Evolutionary conservation across 2,797 vertebrate species (phyloP).

Genomic region (Melanotaenia pygmaea): DNA sequence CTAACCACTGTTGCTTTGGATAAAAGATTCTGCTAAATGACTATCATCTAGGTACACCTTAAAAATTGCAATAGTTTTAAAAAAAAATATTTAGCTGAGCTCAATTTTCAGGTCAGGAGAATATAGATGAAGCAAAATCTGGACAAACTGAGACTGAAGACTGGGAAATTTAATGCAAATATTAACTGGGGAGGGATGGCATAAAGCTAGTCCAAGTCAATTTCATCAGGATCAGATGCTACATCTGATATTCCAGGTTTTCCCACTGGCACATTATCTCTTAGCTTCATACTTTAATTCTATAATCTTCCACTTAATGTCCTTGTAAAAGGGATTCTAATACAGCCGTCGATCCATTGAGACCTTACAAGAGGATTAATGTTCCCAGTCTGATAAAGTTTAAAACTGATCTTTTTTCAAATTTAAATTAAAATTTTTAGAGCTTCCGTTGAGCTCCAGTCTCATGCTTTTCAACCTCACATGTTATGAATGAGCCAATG

Average conservation of each 20-base stretch:
- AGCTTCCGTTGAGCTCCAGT: background rate
- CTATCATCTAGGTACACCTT: background rate
- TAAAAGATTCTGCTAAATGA: too few species aligned
- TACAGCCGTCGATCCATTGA: background rate
- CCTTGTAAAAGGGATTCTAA: background rate
- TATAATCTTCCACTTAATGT: background rate
- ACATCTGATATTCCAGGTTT: background rate
- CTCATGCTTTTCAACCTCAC: background rate
- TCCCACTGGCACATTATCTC: background rate
- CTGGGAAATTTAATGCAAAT: background rate
- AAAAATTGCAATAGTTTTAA: background rate
- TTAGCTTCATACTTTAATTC: background rate
- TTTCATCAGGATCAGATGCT: background rate
- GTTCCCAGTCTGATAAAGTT: background rate
- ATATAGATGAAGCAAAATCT: too few species aligned
- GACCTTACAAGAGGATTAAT: background rate
- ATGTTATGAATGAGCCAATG: constrained; percentile 4
- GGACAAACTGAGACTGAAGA: background rate
- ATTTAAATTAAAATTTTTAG: background rate
- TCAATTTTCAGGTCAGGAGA: background rate
- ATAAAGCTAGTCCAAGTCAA: background rate
- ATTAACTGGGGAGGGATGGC: background rate
- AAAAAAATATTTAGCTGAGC: background rate
- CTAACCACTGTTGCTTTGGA: too few species aligned
- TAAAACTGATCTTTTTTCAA: background rate